These are phyloP conservation scores for Drosophila macrothrix DNA, from an alignment of 2,888 invertebrate genomes.

Conservation along the genomic window DNA sequence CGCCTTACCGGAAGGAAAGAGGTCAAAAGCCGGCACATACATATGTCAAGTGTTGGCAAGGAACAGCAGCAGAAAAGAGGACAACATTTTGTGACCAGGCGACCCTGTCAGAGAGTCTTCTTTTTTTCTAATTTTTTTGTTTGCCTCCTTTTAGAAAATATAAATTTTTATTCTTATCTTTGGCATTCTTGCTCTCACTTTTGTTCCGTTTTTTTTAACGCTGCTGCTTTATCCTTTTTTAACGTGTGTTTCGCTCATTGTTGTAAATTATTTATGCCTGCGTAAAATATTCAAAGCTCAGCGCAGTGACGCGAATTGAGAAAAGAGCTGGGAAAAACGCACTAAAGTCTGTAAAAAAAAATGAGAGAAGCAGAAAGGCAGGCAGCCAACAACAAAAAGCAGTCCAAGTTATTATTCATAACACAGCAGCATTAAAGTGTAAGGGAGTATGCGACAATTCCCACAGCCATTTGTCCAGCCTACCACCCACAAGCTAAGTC, in stretches of 20 bases:
- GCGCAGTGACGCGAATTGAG: slow-evolving; percentile 62
- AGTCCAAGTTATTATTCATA: slow-evolving; percentile 84
- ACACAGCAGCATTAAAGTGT: slow-evolving; percentile 81
- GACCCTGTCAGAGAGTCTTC: slow-evolving; percentile 45
- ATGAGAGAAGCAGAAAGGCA: slow-evolving; percentile 17
- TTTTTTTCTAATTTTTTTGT: slow-evolving; percentile 14
- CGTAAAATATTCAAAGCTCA: slow-evolving; percentile 80
- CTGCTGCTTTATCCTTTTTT: slow-evolving; percentile 75
- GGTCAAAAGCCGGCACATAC: slow-evolving; percentile 82
- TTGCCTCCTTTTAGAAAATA: slow-evolving; percentile 48
- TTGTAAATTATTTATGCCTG: slow-evolving; percentile 82
- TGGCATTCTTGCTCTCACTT: slow-evolving; percentile 64
- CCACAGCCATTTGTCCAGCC: slow-evolving; percentile 74
- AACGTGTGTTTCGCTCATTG: slow-evolving; percentile 77
- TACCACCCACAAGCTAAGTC: slow-evolving; percentile 8
- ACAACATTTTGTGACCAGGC: slow-evolving; percentile 42
- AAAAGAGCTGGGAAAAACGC: slow-evolving; percentile 48
- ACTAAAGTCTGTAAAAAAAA: slow-evolving; percentile 40
- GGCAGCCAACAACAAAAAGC: slow-evolving; percentile 51
- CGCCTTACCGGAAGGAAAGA: slow-evolving; percentile 57
- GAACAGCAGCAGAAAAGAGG: slow-evolving; percentile 42
- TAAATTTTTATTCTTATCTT: slow-evolving; percentile 78
- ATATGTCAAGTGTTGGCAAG: slow-evolving; percentile 81
- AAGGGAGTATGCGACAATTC: slow-evolving; percentile 79
- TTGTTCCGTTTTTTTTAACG: slow-evolving; percentile 51